Percentiles rank a stretch among this genome's conserved stretches.
Conservation (phyloP, 2,797 vertebrate genomes). For the Alosa sapidissima region DNA sequence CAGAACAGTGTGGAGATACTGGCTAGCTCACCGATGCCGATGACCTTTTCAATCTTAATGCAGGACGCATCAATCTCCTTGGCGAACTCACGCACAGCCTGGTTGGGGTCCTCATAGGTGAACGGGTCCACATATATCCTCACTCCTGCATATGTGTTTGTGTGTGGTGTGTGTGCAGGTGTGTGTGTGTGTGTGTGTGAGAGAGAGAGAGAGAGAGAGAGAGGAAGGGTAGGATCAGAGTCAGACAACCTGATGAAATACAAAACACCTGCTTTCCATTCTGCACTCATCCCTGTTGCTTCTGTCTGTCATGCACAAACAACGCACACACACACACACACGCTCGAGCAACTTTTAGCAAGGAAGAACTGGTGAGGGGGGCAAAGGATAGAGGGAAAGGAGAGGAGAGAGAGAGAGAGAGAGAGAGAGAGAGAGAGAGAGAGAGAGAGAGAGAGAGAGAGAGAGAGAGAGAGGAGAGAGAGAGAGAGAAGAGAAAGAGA, state of each 20-base stretch:
- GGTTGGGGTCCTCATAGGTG: constrained; percentile 98
- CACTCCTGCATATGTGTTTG: constrained; percentile 76
- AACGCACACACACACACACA: background rate
- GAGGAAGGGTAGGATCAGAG: constrained; percentile 37
- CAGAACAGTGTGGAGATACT: constrained; percentile 45
- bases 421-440: background rate
- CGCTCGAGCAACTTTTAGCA: too few species aligned
- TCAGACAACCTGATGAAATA: constrained; percentile 44
- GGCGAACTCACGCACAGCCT: constrained; percentile 98
- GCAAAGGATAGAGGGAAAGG: background rate
- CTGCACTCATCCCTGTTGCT: constrained; percentile 26
- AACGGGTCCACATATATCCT: constrained; percentile 99
- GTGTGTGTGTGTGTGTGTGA: constrained; percentile 7
- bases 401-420: background rate
- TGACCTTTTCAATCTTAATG: constrained; percentile 99
- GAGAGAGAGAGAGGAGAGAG: background rate
- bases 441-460: background rate
- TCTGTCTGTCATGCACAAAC: constrained; percentile 23
- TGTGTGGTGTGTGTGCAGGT: too few species aligned
- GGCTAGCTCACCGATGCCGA: constrained; percentile 91
- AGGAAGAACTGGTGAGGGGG: background rate
- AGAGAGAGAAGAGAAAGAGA: background rate
- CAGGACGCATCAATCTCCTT: constrained; percentile 98
- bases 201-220: constrained; percentile 22
- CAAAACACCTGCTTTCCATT: constrained; percentile 49